A percentile compares a stretch with the other conserved stretches of the same genome.
phyloP scores from a whole-genome alignment of 2,888 invertebrate genomes.

The Drosophila borealis region DNA sequence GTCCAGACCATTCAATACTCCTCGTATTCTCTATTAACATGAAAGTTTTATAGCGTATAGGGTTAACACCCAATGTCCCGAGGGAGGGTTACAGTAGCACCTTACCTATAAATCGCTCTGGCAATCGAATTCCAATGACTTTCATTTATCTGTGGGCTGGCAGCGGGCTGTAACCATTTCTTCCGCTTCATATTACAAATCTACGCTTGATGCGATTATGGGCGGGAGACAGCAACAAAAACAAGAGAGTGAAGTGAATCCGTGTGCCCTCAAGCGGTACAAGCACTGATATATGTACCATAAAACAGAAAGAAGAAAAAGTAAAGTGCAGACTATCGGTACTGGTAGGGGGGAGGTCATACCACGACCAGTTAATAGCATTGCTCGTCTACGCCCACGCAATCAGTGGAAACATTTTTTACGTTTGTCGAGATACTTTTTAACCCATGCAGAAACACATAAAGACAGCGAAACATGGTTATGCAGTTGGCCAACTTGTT shows the following conservation, averaged over 20 bases:
- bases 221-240: conserved; percentile 25
- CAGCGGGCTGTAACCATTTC: conserved; percentile 33
- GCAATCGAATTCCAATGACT: conserved; percentile 32
- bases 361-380: conserved; percentile 66
- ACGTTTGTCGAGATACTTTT: conserved; percentile 44
- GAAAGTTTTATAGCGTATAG: neutral
- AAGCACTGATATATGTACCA: conserved; percentile 40
- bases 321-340: conserved; percentile 31
- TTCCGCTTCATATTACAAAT: conserved; percentile 70
- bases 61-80: conserved; percentile 1
- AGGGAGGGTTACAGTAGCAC: conserved; percentile 4
- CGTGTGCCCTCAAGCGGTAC: conserved; percentile 46
- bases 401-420: conserved; percentile 58
- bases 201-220: conserved; percentile 71
- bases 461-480: conserved; percentile 35
- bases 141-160: conserved; percentile 20
- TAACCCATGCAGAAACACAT: conserved; percentile 15
- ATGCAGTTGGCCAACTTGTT: conserved; percentile 54
- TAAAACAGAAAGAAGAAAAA: conserved; percentile 26
- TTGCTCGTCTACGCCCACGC: conserved; percentile 71
- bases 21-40: no score
- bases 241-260: conserved; percentile 11
- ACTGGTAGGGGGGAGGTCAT: conserved; percentile 34
- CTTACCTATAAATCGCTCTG: conserved; percentile 27
- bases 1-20: neutral